phyloP scores from a whole-genome alignment of 2,888 invertebrate species.

The Nasonia oneida region DNA sequence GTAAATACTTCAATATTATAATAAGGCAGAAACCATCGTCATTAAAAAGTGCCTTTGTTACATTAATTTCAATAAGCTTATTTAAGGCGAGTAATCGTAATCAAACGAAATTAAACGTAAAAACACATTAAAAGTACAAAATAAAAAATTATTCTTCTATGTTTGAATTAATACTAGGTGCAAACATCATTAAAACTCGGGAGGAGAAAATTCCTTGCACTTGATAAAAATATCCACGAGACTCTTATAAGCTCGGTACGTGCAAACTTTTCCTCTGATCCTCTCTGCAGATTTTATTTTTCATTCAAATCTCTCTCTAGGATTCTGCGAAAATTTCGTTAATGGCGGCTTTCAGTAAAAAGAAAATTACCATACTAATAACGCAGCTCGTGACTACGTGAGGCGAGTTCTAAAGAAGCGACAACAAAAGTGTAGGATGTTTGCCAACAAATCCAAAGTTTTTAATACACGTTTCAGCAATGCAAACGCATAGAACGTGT shows the following conservation, averaged over 20 bases:
- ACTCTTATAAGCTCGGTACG: background rate
- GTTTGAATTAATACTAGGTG: background rate
- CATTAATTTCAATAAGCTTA: too few species aligned
- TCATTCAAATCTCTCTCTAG: background rate
- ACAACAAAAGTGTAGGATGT: background rate
- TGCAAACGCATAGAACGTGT: background rate
- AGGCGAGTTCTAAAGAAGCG: background rate
- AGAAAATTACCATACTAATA: conserved; percentile 24
- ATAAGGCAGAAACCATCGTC: too few species aligned
- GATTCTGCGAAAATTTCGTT: background rate
- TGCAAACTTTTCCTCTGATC: background rate
- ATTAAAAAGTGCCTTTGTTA: too few species aligned
- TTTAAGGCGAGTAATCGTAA: too few species aligned
- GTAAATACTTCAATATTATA: too few species aligned
- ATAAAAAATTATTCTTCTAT: background rate
- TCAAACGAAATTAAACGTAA: background rate
- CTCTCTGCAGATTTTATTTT: background rate
- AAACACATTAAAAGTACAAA: background rate
- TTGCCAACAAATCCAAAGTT: background rate
- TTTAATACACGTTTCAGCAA: background rate
- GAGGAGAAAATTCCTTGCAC: background rate
- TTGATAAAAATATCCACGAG: background rate
- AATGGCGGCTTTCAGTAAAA: background rate
- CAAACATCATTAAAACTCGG: background rate
- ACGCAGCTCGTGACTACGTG: background rate